phyloP scores from a whole-genome alignment of 2,888 invertebrate species.

The Galerucella calmariensis region DNA sequence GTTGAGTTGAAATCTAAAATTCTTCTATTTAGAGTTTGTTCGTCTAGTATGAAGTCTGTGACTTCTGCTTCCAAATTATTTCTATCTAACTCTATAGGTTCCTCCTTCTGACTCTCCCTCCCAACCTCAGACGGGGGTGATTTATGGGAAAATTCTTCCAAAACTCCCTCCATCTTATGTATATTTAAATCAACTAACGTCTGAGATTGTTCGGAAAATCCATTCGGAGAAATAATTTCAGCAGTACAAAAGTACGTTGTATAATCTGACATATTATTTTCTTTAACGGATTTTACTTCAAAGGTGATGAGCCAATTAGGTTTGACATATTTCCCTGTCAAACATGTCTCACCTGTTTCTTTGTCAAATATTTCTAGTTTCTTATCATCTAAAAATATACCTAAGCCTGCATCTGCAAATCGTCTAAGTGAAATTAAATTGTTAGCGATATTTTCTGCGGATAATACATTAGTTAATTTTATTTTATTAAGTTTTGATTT shows the following conservation, averaged over 20 bases:
- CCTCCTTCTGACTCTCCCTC: conserved; percentile 21
- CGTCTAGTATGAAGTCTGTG: conserved; percentile 3
- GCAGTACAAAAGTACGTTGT: conserved; percentile 23
- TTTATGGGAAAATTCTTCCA: neutral
- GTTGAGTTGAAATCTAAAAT: conserved; percentile 17
- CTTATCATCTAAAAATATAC: conserved; percentile 9
- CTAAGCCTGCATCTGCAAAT: conserved; percentile 25
- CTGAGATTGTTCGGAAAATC: conserved; percentile 34
- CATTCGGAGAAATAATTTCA: conserved; percentile 30
- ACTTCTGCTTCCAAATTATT: too few species aligned
- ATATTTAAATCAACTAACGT: conserved; percentile 1
- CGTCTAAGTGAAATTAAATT: conserved; percentile 27
- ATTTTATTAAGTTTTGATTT: conserved; percentile 19
- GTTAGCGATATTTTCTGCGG: conserved; percentile 13
- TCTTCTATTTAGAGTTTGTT: conserved; percentile 15
- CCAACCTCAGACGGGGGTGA: conserved; percentile 15
- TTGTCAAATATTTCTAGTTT: conserved; percentile 17
- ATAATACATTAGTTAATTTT: conserved; percentile 21
- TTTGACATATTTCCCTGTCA: conserved; percentile 9
- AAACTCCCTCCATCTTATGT: neutral
- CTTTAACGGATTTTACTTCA: conserved; percentile 14
- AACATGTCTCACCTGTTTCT: conserved; percentile 17
- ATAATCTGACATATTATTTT: neutral
- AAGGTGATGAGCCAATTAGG: conserved; percentile 18
- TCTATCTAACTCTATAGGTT: too few species aligned